Conservation (phyloP, 2,797 vertebrate genomes). For the Spheniscus humboldti region DNA sequence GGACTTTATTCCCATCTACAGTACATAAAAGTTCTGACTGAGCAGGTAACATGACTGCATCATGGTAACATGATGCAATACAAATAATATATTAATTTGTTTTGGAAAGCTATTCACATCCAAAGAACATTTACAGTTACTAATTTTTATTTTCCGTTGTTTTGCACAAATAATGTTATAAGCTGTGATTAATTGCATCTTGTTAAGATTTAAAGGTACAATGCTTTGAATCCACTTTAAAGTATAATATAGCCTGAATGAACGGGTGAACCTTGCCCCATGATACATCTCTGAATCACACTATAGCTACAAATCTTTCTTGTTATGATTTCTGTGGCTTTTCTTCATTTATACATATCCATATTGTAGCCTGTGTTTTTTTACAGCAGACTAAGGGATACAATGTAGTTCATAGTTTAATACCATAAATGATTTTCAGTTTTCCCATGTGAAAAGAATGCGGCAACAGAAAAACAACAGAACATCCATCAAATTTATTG, state of each 20-base stretch:
- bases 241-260: neutral
- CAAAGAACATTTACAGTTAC: neutral
- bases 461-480: neutral
- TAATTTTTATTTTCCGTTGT: neutral
- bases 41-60: too few relatives aligned
- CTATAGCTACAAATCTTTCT: neutral
- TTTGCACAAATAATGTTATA: neutral
- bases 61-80: neutral
- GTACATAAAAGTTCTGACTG: too few relatives aligned
- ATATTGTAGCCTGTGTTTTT: neutral
- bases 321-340: neutral
- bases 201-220: neutral
- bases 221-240: neutral
- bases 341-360: neutral
- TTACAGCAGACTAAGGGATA: neutral
- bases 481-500: neutral
- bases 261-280: neutral
- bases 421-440: neutral
- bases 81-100: neutral
- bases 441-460: neutral
- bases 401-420: neutral
- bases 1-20: too few relatives aligned
- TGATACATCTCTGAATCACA: neutral
- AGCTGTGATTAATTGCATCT: neutral
- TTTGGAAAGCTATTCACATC: neutral